Evolutionary conservation across 2,113 vertebrate species (phyloP), one percentile per base, ranked within the genome.

Genomic region (Haemorhous mexicanus): DNA sequence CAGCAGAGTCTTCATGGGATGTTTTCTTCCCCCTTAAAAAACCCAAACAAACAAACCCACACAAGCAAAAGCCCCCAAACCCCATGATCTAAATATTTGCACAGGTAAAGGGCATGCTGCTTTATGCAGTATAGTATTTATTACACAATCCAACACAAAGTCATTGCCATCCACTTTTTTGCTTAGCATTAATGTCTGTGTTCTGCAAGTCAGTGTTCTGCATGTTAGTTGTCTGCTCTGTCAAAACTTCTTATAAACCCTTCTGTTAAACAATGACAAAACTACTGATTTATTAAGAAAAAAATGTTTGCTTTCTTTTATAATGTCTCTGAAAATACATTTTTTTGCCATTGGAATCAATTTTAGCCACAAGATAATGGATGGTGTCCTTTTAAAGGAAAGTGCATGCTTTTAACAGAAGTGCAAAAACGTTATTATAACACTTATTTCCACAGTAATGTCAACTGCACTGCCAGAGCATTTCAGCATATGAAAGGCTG

Each of bases 371-470:
- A 10, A 83, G 30, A 39, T 28, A 76, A 84, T 4, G 13, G 33
- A 47, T 41, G 19, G 4, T 43, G 9, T 56, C 26, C 9, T 50
- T 84, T 44, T 27, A 52, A 50, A 47, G 35, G 14, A 20, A 68
- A 23, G 18, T 3, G 7, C 30, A 52, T 2, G 8, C 46, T 77
- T 70, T 28, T 30, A n/a, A 74, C 0, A 1, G 1, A 78, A 70
- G 17, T 53, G 21, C 14, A 76, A 66, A 33, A 55, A 73, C 5
- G 5, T 84, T 59, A 75, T 47, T 27, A 8, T 20, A 77, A 47
- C 11, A 62, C 10, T 73, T 44, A 77, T 66, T 95, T 74, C 37
- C 52, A 75, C 47, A 49, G 12, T 66, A 46, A 78, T 50, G n/a
- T 62, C 66, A 91, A 14, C 37, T 37, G 50, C 23, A 86, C 22